phyloP scores from a whole-genome alignment of 1,140 invertebrate genomes.

The Hyles vespertilio region DNA sequence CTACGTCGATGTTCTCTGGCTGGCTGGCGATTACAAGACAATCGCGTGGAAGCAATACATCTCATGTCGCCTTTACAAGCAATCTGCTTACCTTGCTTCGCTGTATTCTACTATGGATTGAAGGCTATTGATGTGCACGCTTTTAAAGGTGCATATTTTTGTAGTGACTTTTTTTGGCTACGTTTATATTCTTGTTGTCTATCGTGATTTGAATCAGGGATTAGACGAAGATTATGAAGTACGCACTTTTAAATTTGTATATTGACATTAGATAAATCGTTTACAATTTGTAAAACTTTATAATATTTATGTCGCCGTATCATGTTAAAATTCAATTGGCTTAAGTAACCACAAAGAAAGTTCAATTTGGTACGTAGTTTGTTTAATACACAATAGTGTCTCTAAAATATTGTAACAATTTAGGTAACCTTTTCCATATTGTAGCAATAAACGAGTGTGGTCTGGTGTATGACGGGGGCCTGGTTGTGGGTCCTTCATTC shows the following conservation, averaged over 20 bases:
- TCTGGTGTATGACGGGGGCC: conserved; percentile 82
- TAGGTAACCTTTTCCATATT: too few relatives aligned
- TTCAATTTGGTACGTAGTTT: too few relatives aligned
- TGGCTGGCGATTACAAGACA: conserved; percentile 33
- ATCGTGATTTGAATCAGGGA: not conserved
- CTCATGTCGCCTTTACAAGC: conserved; percentile 68
- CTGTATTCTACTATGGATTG: conserved; percentile 73
- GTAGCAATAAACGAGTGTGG: conserved; percentile 81
- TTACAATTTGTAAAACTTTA: too few relatives aligned
- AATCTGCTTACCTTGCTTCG: conserved; percentile 62
- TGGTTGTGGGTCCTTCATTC: conserved; percentile 82
- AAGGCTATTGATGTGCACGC: conserved; percentile 66
- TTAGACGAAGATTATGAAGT: not conserved
- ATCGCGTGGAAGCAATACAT: conserved; percentile 35
- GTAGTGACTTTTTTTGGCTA: not conserved
- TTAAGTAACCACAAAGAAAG: too few relatives aligned
- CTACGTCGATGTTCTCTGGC: conserved; percentile 36
- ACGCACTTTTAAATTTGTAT: not conserved
- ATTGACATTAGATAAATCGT: too few relatives aligned
- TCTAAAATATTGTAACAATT: too few relatives aligned
- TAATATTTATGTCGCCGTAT: too few relatives aligned
- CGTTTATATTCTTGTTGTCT: too few relatives aligned
- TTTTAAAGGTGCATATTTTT: conserved; percentile 63
- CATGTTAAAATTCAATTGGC: too few relatives aligned
- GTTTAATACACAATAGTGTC: too few relatives aligned